Conservation (phyloP, 2,113 vertebrate genomes). For the Lophius piscatorius region DNA sequence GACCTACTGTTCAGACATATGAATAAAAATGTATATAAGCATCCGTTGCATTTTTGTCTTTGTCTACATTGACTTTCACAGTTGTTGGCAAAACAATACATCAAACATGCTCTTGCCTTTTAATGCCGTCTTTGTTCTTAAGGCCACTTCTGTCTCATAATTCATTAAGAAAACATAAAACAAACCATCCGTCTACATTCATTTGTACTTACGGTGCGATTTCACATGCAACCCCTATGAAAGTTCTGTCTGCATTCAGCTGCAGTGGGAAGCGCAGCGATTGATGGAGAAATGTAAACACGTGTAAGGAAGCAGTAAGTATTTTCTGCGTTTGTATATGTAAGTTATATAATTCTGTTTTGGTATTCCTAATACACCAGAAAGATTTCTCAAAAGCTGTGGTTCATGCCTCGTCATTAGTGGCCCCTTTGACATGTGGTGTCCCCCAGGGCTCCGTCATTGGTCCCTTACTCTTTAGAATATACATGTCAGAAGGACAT, state of each 20-base stretch:
- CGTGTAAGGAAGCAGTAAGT: slow-evolving; percentile 50
- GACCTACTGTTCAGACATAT: neutral
- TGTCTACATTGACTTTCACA: slow-evolving; percentile 17
- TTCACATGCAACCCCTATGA: slow-evolving; percentile 34
- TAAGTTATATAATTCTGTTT: too few species aligned
- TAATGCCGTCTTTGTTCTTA: slow-evolving; percentile 1
- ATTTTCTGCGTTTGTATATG: slow-evolving; percentile 38
- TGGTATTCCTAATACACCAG: too few species aligned
- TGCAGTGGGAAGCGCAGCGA: slow-evolving; percentile 26
- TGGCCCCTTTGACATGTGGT: too few species aligned
- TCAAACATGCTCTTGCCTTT: slow-evolving; percentile 16
- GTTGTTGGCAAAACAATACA: slow-evolving; percentile 11
- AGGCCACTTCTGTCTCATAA: neutral
- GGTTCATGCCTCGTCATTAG: too few species aligned
- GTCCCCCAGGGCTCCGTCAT: too few species aligned
- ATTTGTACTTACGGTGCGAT: slow-evolving; percentile 1
- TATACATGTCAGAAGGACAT: too few species aligned
- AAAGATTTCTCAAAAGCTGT: too few species aligned
- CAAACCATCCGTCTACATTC: slow-evolving; percentile 5
- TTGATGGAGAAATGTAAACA: slow-evolving; percentile 46
- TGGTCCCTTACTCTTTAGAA: too few species aligned
- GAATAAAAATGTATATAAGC: slow-evolving; percentile 18
- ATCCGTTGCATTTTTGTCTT: slow-evolving; percentile 9
- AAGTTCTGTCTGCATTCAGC: slow-evolving; percentile 14
- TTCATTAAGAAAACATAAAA: neutral